Evolutionary conservation across 2,113 vertebrate genomes (phyloP), one percentile per base, ranked within the genome.

Genomic region (Nothobranchius furzeri): DNA sequence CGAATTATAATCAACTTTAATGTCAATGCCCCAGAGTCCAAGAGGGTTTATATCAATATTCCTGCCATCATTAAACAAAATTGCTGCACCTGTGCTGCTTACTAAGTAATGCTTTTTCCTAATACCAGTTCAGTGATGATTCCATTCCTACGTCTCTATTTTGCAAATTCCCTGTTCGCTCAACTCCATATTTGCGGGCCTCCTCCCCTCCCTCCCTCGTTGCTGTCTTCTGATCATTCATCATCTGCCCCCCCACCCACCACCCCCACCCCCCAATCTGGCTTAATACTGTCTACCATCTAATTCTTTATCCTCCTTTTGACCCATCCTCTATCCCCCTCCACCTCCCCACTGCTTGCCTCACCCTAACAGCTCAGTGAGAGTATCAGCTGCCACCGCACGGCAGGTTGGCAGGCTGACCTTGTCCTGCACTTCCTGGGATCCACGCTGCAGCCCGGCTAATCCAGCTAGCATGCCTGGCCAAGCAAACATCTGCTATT

Each of bases 381-480:
- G 64, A 73, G 54, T 62, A 11, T 83, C 64, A 58, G 75, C 69
- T 17, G 46, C 75, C 74, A 81, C 84, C 82, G 65, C 81, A 65
- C 68, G 74, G 72, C 80, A 67, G 79, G 69, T 79, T 82, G 81
- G 78, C 75, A 70, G 75, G 45, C 69, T 87, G 88, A 88, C 89
- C 89, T 91, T 87, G 89, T 76, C 65, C 72, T 77, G 82, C 75
- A 79, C 87, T 87, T 79, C 59, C 79, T 68, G 64, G 72, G 68
- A 83, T 82, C 64, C 64, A 43, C 12, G 1, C 56, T 49, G 64
- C 75, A 73, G 68, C 71, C 17, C 40, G 1, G 60, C 63, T 88
- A 81, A 88, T 89, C 85, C 86, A 62, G 71, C 79, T 82, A 80
- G 75, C 63, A 59, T 70, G 79, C 60, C 83, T 68, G 65, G 52